Evolutionary conservation across 1,140 invertebrate genomes (phyloP), one percentile per base, ranked within the genome.

Genomic region (Drosophila quadrilineata): DNA sequence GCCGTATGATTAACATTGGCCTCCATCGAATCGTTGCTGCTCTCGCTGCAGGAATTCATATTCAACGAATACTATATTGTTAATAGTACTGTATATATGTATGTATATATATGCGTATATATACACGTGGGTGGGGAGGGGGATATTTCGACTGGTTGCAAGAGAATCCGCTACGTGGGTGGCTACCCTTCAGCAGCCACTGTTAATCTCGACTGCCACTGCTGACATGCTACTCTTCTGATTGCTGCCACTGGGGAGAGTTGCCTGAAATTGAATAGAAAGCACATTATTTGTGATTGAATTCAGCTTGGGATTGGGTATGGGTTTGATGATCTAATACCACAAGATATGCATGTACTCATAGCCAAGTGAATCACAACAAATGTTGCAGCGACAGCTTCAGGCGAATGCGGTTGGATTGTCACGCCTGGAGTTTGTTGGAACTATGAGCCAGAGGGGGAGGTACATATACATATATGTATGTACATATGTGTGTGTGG

Each of bases 11-110:
- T 40, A 5, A 29, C 54, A 22, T 53, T 65, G 24, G 49, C 53
- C 14, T 57, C 71, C 70, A 73, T 74, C 14, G 75, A 87, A 26
- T 76, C 75, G 57, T 86, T 87, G 66, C 73, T 87, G 54, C 69
- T 75, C 64, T 71, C 67, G 36, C 74, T 85, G 52, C 80, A 79
- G 6, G 80, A 85, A 43, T 85, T 85, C 79, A 85, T 85, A 8
- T 3, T 45, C 31, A 9, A 10, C 8, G 29, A 22, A 5, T 24
- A 28, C 12, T 28, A 28, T 28, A 28, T 6, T 5, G 9, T 28
- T 28, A 28, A 6, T 0, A 28, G 26, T 28, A 28, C 26, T 28
- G 26, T 2, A 28, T 28, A 28, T 28, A 28, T 28, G 5, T 1
- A 28, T 28, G 9, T 3, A 3, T 26, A 8, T 26, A 26, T 26